A percentile compares a stretch with the other conserved stretches of the same genome.
These are phyloP conservation scores for Andrena flavipes DNA, from an alignment of 2,888 invertebrate genomes.

Conservation along the genomic window DNA sequence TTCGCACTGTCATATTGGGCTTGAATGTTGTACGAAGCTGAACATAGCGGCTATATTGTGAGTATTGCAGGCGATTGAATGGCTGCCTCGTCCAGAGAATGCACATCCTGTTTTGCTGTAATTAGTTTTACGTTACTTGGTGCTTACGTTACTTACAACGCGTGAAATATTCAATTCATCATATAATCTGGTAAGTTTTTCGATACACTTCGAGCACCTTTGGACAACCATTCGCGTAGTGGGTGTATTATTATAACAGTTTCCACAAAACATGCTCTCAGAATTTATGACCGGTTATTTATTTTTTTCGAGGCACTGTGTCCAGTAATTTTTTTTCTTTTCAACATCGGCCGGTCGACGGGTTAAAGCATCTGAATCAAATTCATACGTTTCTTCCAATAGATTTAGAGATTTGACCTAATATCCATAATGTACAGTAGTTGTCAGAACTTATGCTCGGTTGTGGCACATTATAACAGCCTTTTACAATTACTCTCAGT, in stretches of 20 bases:
- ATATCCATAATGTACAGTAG: conserved; percentile 56
- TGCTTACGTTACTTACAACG: conserved; percentile 54
- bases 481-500: conserved; percentile 35
- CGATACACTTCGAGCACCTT: background rate
- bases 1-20: conserved; percentile 55
- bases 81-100: conserved; percentile 78
- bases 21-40: conserved; percentile 50
- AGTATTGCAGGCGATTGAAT: conserved; percentile 77
- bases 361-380: conserved; percentile 6
- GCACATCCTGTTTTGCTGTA: conserved; percentile 80
- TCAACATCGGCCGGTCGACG: background rate
- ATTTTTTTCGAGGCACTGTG: conserved; percentile 66
- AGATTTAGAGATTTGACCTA: conserved; percentile 1
- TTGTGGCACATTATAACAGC: conserved; percentile 54
- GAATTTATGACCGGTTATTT: conserved; percentile 79
- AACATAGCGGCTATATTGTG: conserved; percentile 75
- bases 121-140: conserved; percentile 80
- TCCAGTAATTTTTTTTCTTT: conserved; percentile 8
- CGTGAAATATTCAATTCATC: conserved; percentile 70
- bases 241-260: conserved; percentile 34
- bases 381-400: conserved; percentile 17
- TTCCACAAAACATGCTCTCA: conserved; percentile 75
- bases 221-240: conserved; percentile 9
- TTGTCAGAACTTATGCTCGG: conserved; percentile 50
- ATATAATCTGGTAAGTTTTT: conserved; percentile 77